These are phyloP conservation scores for Mergus octosetaceus DNA, from an alignment of 2,797 vertebrate species.

Conservation along the genomic window DNA sequence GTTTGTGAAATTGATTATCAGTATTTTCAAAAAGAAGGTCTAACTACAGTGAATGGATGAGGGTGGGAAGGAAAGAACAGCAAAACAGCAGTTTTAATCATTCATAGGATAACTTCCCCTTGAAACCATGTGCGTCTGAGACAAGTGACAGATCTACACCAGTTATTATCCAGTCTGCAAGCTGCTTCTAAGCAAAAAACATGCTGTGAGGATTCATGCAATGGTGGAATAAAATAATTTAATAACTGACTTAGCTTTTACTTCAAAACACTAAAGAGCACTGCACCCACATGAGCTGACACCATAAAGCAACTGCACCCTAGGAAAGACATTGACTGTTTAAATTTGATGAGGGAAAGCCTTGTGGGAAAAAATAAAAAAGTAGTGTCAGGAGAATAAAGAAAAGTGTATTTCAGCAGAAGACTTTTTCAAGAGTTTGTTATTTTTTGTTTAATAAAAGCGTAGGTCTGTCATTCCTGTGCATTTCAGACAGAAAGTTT, in stretches of 20 bases:
- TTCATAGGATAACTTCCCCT: background rate
- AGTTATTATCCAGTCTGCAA: background rate
- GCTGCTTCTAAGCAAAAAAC: background rate
- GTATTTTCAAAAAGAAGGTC: background rate
- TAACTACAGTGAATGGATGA: background rate
- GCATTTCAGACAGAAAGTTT: background rate
- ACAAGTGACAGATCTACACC: background rate
- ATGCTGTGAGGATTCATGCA: background rate
- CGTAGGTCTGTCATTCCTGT: background rate
- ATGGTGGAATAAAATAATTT: background rate
- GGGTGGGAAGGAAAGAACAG: background rate
- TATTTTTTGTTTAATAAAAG: background rate
- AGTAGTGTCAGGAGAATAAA: background rate
- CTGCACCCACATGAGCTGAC: background rate
- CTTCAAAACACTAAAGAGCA: background rate
- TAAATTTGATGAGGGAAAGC: background rate
- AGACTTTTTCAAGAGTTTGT: background rate
- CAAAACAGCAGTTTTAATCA: background rate
- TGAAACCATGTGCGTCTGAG: background rate
- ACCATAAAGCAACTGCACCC: background rate
- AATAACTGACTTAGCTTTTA: background rate
- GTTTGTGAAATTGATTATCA: background rate
- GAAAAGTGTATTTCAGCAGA: background rate
- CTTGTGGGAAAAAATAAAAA: background rate
- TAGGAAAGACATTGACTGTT: background rate